Evolutionary conservation across 2,113 vertebrate species (phyloP).

Genomic region (Mustela lutreola): DNA sequence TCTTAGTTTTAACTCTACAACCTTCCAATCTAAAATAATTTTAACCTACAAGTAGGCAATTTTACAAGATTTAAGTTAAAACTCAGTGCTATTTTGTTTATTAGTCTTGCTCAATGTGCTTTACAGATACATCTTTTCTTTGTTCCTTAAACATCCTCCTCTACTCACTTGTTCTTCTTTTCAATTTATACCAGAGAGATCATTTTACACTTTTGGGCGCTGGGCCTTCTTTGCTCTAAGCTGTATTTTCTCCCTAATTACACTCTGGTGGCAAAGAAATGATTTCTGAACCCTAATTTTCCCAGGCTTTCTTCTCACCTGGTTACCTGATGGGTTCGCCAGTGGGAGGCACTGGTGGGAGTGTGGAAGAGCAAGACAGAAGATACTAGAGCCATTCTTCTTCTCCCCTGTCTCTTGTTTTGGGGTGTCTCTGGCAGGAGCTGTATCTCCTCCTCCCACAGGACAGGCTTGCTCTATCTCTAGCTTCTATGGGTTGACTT

Average conservation of each 20-base stretch:
- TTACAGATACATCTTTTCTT: background rate
- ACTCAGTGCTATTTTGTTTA: background rate
- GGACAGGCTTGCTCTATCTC: background rate
- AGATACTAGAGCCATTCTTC: background rate
- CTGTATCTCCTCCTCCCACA: accelerated
- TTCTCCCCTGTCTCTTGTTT: background rate
- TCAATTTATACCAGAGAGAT: background rate
- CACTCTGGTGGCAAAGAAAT: background rate
- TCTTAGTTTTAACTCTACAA: background rate
- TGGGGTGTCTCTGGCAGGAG: background rate
- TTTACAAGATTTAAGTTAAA: background rate
- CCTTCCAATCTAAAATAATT: background rate
- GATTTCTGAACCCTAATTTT: background rate
- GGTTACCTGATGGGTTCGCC: background rate
- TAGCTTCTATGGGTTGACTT: background rate
- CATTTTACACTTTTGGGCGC: background rate
- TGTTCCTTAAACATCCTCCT: background rate
- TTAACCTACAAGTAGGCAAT: background rate
- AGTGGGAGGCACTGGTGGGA: background rate
- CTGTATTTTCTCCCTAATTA: background rate
- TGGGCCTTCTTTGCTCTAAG: background rate
- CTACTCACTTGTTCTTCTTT: background rate
- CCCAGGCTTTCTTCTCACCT: background rate
- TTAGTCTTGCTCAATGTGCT: background rate
- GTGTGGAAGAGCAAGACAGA: background rate